Evolutionary conservation across 2,797 vertebrate genomes (phyloP).

Genomic region (Pachyuromys duprasi): DNA sequence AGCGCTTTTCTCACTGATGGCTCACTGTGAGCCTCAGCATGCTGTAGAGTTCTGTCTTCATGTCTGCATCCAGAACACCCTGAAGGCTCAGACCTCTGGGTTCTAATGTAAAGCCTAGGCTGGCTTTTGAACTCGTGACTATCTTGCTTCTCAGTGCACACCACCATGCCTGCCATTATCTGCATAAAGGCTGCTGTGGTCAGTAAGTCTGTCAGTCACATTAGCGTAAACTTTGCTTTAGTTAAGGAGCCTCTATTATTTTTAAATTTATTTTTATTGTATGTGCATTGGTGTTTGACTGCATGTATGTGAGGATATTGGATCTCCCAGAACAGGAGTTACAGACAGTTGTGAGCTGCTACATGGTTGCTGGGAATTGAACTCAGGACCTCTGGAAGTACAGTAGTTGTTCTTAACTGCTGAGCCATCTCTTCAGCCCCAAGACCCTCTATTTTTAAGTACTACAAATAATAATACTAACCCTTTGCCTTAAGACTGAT

Average conservation of each 20-base stretch:
- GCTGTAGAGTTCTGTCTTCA: background rate
- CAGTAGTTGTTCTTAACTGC: no score
- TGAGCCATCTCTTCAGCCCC: no score
- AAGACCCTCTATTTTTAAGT: background rate
- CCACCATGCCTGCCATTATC: background rate
- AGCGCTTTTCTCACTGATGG: background rate
- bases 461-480: background rate
- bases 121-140: background rate
- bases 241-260: no score
- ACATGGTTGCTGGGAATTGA: no score
- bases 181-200: background rate
- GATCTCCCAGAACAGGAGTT: no score
- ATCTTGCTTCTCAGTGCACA: background rate
- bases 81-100: background rate
- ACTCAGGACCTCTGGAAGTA: no score
- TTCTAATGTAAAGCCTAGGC: no score
- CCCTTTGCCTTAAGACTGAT: background rate
- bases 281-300: no score
- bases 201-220: background rate
- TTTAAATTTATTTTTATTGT: no score
- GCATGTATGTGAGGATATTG: no score
- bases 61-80: background rate
- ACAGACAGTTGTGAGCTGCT: no score
- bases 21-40: background rate
- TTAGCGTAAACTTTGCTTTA: background rate